Base-by-base conservation (phyloP, 2,797 vertebrate genomes). In the Denticeps clupeoides region DNA sequence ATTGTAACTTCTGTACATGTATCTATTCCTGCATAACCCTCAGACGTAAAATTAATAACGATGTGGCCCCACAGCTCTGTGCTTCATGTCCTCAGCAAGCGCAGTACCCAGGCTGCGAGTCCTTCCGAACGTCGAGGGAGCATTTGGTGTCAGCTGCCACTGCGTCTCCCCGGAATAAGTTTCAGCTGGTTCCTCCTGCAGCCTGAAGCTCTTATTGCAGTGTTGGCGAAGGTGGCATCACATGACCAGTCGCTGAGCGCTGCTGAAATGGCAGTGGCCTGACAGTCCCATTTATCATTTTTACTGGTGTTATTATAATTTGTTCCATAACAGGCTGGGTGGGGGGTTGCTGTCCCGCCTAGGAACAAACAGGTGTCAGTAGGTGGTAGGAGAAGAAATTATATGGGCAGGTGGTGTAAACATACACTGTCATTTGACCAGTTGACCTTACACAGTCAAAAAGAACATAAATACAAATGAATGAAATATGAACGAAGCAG, bases 141-240 rank as follows among this genome's bases (percentile, higher is more conserved):
- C 43, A 43, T 43, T 47, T 55, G 43, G 19, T 2, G 38, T 51
- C 47, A 38, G 27, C 44, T 47, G 51, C 28, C 10, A 26, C 23
- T 31, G 31, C 11, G 13, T 52, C 24, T 33, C 53, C 37, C 31
- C 41, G 10, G 45, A 42, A 28, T 22, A 7, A 18, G 37, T 53
- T 49, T 29, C 37, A 46, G 43, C 44, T 48, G 49, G 54, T 43
- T 49, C 3, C 21, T 45, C 38, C 21, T 25, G 22, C 26, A 12
- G 21, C 24, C 3, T 13, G 15, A 3, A 3, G 23, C 12, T 22
- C 23, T 11, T 11, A 19, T 40, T 10, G 3, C 28, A 13, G 9
- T 9, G 26, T 5, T 16, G 15, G 3, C 2, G 4, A 27, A 18
- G 15, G 24, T 3, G n/a, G 11, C n/a, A 21, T 45, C 26, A 22